Evolutionary conservation across 2,888 invertebrate species (phyloP), one percentile per base, ranked within the genome.

Genomic region (Dynastes tityus): DNA sequence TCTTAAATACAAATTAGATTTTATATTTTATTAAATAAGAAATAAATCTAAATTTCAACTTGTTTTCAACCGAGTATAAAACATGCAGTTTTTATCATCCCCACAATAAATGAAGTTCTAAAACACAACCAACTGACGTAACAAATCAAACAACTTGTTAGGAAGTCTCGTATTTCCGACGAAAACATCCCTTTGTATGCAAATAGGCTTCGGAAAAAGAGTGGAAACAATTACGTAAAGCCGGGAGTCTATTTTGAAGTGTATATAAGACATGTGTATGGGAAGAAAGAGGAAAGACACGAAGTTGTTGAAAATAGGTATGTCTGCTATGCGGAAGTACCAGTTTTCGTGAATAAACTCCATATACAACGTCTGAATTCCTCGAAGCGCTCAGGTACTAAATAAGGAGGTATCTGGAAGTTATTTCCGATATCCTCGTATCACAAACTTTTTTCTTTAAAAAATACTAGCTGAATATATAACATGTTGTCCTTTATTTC

Each of bases 61-160:
- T 22, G 22, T 22, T 22, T 22, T 3, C 32, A 32, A 32, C 32
- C 5, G 32, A 32, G 8, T 45, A 45, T 45, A 6, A 45, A 45
- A 45, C 45, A 45, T 45, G 45, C 45, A 8, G 2, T 32, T 63
- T 63, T 32, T 63, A 29, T 32, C 63, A 0, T 63, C 29, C 8
- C 63, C 13, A 32, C 32, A 27, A 29, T n/a, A 63, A 63, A 63
- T 63, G 63, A 68, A 68, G 51, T 68, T 51, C 68, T 6, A 13
- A 49, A 22, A 51, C 68, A 2, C 11, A n/a, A 9, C 45, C 53
- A 29, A n/a, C 9, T 51, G 58, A 58, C 73, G 58, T 73, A 73
- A 73, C 73, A 71, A 71, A 55, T 71, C 71, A 71, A 71, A 55
- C 71, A 73, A 73, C 73, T 73, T 73, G 73, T 73, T 73, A 73